Base-by-base conservation (phyloP, 2,888 invertebrate genomes). In the Dolichomitus sp. region DNA sequence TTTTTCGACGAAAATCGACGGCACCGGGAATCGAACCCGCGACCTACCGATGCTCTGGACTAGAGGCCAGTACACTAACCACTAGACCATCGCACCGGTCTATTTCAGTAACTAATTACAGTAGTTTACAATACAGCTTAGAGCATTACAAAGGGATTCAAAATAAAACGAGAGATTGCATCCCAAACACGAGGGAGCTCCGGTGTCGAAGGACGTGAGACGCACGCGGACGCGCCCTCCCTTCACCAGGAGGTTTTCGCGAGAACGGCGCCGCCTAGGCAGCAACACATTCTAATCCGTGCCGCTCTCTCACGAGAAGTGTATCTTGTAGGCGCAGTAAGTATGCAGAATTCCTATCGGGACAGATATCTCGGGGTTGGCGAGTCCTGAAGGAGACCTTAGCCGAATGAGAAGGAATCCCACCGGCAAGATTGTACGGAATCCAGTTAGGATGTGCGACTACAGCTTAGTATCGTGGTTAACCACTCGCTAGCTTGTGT, bases 141-240 rank as follows among this genome's bases (percentile, higher is more conserved):
- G 1, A 9, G 0, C 7, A 37, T 9, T 37, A 37, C 9, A 7
- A 37, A 9, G 7, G 6, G 37, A 37, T 9, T 37, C 9, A 9
- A 37, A 37, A 37, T 9, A 9, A 37, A 37, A 0, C 7, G 9
- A 37, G 37, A 37, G 37, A 37, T 37, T 37, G 37, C 37, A 37
- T 37, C 37, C 9, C 37, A 37, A 37, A 37, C 9, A 37, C 70
- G 17, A 72, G 14, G 57, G 75, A 65, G 72, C 75, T 69, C 75
- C 63, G 69, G 69, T 61, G 69, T 42, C 75, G 75, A 80, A 75
- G 75, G 80, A 80, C 80, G 69, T 75, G 63, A 74, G 75, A 80
- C 80, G 74, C 69, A 19, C 61, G 61, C 57, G 61, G 50, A 80
- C 76, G 80, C 45, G 33, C 69, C 65, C 76, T 75, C 80, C 75